phyloP scores from a whole-genome alignment of 2,113 vertebrate species.

The Hirundichthys speculiger region DNA sequence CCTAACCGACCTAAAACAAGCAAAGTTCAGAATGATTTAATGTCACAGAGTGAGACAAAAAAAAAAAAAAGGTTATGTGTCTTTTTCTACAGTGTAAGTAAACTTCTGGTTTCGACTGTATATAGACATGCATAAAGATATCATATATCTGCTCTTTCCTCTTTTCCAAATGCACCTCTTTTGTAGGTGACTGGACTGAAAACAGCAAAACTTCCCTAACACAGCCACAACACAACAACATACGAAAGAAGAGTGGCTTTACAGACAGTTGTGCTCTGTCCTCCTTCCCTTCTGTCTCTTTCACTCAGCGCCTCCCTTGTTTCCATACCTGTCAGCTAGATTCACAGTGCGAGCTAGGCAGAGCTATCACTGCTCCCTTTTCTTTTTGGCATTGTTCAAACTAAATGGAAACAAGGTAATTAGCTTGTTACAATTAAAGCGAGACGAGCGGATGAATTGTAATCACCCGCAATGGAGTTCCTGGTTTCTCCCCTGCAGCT shows the following conservation, averaged over 20 bases:
- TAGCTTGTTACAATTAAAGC: constrained; percentile 99
- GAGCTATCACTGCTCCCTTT: constrained; percentile 85
- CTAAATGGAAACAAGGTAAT: constrained; percentile 99
- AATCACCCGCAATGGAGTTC: constrained; percentile 99
- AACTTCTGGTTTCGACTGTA: too few species aligned
- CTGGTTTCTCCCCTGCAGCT: constrained; percentile 95
- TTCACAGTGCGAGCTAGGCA: constrained; percentile 57
- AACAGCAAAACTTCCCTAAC: background rate
- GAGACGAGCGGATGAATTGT: constrained; percentile 99
- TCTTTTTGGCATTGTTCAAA: constrained; percentile 97
- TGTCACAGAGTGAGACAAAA: too few species aligned
- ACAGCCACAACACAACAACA: background rate
- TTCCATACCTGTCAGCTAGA: constrained; percentile 67
- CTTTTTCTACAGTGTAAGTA: too few species aligned
- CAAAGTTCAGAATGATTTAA: too few species aligned
- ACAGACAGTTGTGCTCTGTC: background rate
- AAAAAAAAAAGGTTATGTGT: too few species aligned
- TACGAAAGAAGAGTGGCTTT: background rate
- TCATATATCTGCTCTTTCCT: background rate
- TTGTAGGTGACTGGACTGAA: background rate
- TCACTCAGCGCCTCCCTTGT: constrained; percentile 10
- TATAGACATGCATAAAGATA: too few species aligned
- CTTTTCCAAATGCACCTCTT: background rate
- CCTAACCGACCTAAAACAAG: too few species aligned
- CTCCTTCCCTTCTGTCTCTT: constrained; percentile 2